A percentile compares a stretch with the other conserved stretches of the same genome.
Conservation (phyloP, 2,113 vertebrate genomes). For the Procapra przewalskii region DNA sequence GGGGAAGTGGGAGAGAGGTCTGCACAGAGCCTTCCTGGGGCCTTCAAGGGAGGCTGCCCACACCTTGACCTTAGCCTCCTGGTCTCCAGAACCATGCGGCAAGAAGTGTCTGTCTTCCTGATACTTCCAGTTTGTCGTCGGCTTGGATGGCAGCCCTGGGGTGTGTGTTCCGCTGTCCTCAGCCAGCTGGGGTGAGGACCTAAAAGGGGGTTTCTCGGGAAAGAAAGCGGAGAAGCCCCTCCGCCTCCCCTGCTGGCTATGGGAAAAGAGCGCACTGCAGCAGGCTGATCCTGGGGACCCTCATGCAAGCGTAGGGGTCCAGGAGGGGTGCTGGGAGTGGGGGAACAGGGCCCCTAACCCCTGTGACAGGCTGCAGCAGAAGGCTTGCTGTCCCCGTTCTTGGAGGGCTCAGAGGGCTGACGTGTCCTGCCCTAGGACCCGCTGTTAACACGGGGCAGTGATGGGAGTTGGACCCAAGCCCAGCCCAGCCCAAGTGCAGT, state of each 20-base stretch:
- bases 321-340: accelerated
- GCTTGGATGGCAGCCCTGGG: not conserved
- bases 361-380: not conserved
- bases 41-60: accelerated
- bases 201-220: not conserved
- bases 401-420: not conserved
- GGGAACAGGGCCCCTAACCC: accelerated
- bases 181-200: not conserved
- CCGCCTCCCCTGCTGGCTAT: not conserved
- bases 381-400: not conserved
- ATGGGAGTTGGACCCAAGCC: not conserved
- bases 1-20: not conserved
- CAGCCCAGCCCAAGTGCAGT: not conserved
- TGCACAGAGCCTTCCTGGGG: not conserved
- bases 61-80: not conserved
- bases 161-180: not conserved
- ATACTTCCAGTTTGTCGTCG: not conserved
- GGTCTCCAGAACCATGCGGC: not conserved
- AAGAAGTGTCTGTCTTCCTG: not conserved
- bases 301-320: not conserved
- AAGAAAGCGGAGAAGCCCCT: not conserved
- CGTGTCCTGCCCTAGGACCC: not conserved
- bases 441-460: not conserved
- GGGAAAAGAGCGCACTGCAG: not conserved
- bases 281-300: not conserved